Evolutionary conservation across 2,797 vertebrate species (phyloP), one percentile per base, ranked within the genome.

Genomic region (Spea hammondii): DNA sequence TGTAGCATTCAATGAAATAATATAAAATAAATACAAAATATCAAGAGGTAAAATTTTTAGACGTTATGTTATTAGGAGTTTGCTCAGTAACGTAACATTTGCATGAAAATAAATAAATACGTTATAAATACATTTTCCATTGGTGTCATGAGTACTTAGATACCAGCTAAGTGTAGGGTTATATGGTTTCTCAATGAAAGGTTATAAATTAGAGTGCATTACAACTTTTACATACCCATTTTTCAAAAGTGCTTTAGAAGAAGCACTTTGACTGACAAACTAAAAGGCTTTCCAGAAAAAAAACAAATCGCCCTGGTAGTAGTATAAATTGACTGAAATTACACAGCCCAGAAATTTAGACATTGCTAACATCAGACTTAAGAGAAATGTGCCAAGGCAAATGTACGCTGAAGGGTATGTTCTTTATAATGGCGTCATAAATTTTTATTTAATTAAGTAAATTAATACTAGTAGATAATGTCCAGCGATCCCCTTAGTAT

Each of bases 181-280:
- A 65, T 65, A 65, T 65, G 3, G 7, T 62, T 62, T 62, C 59
- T 62, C 59, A 62, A 62, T n/a, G n/a, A 62, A 62, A 62, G 14
- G 59, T 62, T 17, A 7, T 62, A 62, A 62, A 62, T 62, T 62
- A 62, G 59, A 62, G 59, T 62, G 59, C 59, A 62, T 62, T 62
- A 62, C 14, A 62, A 62, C 5, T 5, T 62, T 62, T 62, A 62
- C 14, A 62, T 62, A 32, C 7, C n/a, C 6, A 62, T 62, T 17
- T 62, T 62, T 62, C 6, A 62, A 17, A 6, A 62, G 14, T 5
- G 32, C n/a, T 12, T 17, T 7, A 6, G 59, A 62, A 62, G 59
- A n/a, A 62, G 12, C 59, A 62, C 59, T 62, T 14, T 32, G n/a
- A 62, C 6, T 17, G 59, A 32, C 59, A 62, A 62, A 32, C 11